Conservation (phyloP, 2,888 invertebrate genomes). For the Melipona bicolor region DNA sequence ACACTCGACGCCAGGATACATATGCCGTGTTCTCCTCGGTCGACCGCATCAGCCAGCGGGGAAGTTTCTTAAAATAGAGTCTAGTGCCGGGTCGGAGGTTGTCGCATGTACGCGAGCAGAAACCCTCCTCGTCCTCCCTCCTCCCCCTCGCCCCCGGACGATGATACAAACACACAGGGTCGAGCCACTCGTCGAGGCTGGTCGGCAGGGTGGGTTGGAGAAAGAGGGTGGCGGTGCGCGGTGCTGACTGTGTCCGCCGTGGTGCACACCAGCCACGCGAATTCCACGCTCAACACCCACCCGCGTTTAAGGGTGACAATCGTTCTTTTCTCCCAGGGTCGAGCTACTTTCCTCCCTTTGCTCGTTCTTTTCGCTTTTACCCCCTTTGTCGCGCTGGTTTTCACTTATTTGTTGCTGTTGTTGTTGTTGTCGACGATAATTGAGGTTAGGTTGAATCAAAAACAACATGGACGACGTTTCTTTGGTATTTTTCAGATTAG, state of each 20-base stretch:
- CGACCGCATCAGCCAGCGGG: slow-evolving; percentile 73
- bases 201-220: neutral
- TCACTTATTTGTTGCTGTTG: rapidly evolving
- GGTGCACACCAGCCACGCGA: slow-evolving; percentile 21
- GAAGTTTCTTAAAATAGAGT: slow-evolving; percentile 80
- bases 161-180: slow-evolving; percentile 15
- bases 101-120: slow-evolving; percentile 56
- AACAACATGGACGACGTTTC: neutral
- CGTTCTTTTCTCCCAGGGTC: slow-evolving; percentile 37
- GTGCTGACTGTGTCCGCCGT: slow-evolving; percentile 13
- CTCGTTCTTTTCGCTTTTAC: neutral
- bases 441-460: neutral
- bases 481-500: neutral
- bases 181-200: slow-evolving; percentile 36
- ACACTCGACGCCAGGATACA: slow-evolving; percentile 61
- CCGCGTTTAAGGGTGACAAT: slow-evolving; percentile 32
- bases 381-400: neutral
- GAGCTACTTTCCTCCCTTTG: neutral
- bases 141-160: neutral
- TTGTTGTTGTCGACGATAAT: neutral
- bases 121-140: neutral
- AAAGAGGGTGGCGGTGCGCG: neutral
- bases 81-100: slow-evolving; percentile 71
- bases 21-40: slow-evolving; percentile 67
- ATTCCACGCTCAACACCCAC: neutral